A percentile compares a stretch with the other conserved stretches of the same genome.
These are phyloP conservation scores for Helostoma temminkii DNA, from an alignment of 2,797 vertebrate species.

Conservation along the genomic window DNA sequence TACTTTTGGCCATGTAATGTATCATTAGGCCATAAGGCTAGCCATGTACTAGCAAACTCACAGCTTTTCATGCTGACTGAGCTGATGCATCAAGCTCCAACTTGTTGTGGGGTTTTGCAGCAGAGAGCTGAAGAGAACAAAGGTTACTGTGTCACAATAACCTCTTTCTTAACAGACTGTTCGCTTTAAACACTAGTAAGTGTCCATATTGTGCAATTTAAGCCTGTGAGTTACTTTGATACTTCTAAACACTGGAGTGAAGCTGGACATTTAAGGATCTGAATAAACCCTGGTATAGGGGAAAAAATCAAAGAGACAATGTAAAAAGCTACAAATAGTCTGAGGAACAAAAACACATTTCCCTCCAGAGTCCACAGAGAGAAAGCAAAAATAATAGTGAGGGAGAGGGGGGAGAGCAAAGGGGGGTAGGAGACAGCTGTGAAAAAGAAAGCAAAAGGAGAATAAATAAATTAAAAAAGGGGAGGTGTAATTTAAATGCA, in stretches of 20 bases:
- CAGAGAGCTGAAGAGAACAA: not conserved
- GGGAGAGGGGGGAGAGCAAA: not conserved
- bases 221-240: no score
- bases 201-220: no score
- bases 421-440: not conserved
- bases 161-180: not conserved
- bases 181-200: not conserved
- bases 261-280: no score
- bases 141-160: not conserved
- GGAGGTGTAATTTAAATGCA: not conserved
- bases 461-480: not conserved
- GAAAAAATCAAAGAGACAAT: conserved; percentile 2
- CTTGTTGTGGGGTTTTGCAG: conserved; percentile 16
- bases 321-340: conserved; percentile 30
- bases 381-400: conserved; percentile 29
- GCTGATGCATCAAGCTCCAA: conserved; percentile 6
- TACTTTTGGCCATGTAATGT: not conserved
- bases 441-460: conserved; percentile 14
- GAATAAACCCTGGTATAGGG: not conserved
- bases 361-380: conserved; percentile 17
- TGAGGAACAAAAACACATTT: conserved; percentile 46
- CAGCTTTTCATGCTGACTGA: not conserved
- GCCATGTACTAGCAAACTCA: not conserved
- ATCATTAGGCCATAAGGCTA: no score
- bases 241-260: no score